Conservation (phyloP, 2,797 vertebrate species). For the Anguilla obscura region DNA sequence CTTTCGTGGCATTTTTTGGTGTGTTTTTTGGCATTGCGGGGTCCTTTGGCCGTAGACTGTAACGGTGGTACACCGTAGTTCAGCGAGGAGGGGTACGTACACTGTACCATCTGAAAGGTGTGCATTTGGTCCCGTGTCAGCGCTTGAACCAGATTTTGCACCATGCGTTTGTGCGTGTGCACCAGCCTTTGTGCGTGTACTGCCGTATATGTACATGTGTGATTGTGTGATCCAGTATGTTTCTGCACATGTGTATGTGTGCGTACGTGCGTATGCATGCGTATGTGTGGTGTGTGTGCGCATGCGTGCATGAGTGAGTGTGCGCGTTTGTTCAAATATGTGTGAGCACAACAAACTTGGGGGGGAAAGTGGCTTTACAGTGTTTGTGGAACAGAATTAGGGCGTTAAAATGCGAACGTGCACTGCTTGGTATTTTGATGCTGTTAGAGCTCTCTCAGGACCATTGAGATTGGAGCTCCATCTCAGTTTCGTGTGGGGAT, state of each 20-base stretch:
- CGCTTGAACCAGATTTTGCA: background rate
- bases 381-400: background rate
- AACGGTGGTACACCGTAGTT: background rate
- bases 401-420: background rate
- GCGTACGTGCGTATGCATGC: background rate
- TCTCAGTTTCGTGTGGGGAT: background rate
- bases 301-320: background rate
- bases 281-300: background rate
- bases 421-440: background rate
- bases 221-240: background rate
- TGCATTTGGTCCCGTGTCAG: background rate
- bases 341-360: background rate
- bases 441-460: background rate
- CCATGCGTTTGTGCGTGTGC: background rate
- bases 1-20: conserved; percentile 56
- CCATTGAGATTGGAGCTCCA: background rate
- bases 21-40: conserved; percentile 14
- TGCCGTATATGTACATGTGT: background rate
- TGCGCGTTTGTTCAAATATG: background rate
- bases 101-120: background rate
- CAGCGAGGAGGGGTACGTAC: background rate
- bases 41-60: background rate
- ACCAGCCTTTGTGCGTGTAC: background rate
- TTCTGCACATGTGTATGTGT: background rate
- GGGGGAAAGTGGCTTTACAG: background rate